Evolutionary conservation across 2,888 invertebrate species (phyloP).

Genomic region (Diogma glabrata): DNA sequence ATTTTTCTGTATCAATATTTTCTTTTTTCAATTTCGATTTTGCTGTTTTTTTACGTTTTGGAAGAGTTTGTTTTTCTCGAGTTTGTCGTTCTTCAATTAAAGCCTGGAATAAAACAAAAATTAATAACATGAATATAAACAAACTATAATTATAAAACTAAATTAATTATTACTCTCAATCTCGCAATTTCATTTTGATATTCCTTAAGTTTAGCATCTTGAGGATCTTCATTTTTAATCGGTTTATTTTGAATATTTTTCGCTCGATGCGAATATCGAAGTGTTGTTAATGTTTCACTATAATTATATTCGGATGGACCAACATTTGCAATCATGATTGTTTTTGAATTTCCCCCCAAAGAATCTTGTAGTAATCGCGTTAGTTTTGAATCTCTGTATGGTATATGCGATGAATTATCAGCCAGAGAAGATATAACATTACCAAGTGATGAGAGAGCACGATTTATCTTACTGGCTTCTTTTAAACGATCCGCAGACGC

Average conservation of each 20-base stretch:
- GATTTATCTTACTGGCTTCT: constrained; percentile 95
- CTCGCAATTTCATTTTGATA: constrained; percentile 91
- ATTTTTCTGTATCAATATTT: constrained; percentile 24
- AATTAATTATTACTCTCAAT: constrained; percentile 33
- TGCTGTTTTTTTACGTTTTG: constrained; percentile 19
- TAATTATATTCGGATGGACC: constrained; percentile 97
- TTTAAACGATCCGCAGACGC: constrained; percentile 86
- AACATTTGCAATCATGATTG: constrained; percentile 98
- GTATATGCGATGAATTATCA: constrained; percentile 89
- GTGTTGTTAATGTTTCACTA: constrained; percentile 93
- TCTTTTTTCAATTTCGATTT: constrained; percentile 19
- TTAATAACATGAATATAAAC: not conserved
- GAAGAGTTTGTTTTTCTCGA: constrained; percentile 26
- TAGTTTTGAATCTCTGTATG: constrained; percentile 94
- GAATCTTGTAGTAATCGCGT: constrained; percentile 95
- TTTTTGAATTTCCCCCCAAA: constrained; percentile 95
- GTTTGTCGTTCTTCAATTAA: constrained; percentile 37
- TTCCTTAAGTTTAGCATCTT: constrained; percentile 90
- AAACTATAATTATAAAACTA: not conserved
- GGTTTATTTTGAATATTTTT: constrained; percentile 99
- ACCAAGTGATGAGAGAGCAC: constrained; percentile 92
- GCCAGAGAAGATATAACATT: constrained; percentile 97
- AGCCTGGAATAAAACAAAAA: constrained; percentile 21
- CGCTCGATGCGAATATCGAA: constrained; percentile 91
- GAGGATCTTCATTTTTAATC: constrained; percentile 97